A percentile compares a stretch with the other conserved stretches of the same genome.
Conservation (phyloP, 2,888 invertebrate genomes). For the Halictus ligatus region DNA sequence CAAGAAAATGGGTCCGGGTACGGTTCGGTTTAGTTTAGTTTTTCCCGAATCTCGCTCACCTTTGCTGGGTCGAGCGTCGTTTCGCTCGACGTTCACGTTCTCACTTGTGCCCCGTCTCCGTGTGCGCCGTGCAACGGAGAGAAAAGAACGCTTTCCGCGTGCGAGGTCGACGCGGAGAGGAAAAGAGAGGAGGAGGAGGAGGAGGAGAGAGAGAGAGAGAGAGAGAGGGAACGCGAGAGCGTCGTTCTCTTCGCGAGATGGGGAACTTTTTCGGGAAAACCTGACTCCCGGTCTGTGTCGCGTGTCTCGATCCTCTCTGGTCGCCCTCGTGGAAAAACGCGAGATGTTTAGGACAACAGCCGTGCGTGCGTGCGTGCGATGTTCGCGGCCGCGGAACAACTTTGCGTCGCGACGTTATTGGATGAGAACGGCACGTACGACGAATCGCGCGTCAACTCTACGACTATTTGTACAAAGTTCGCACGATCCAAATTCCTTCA, state of each 20-base stretch:
- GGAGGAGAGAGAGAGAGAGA: neutral
- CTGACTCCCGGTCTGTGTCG: neutral
- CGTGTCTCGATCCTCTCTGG: neutral
- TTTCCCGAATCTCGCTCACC: conserved; percentile 54
- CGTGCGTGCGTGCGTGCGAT: neutral
- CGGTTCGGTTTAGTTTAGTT: conserved; percentile 29
- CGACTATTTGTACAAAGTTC: conserved; percentile 76
- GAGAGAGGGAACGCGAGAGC: neutral
- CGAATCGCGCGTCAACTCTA: conserved; percentile 31
- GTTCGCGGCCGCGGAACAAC: conserved; percentile 13
- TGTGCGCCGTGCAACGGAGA: neutral
- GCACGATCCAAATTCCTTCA: conserved; percentile 74
- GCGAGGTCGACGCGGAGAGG: neutral
- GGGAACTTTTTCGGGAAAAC: neutral
- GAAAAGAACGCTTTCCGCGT: neutral
- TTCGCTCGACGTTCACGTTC: conserved; percentile 58
- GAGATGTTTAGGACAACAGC: neutral
- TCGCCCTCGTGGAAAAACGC: neutral
- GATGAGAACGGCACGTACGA: conserved; percentile 12
- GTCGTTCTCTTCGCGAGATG: neutral
- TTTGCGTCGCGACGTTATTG: conserved; percentile 31
- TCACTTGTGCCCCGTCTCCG: conserved; percentile 19
- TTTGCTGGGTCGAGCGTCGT: conserved; percentile 57
- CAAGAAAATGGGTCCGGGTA: conserved; percentile 5
- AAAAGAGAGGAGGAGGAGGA: neutral